These are phyloP conservation scores for Lasioglossum zephyrum DNA, from an alignment of 2,888 invertebrate genomes.

Conservation along the genomic window DNA sequence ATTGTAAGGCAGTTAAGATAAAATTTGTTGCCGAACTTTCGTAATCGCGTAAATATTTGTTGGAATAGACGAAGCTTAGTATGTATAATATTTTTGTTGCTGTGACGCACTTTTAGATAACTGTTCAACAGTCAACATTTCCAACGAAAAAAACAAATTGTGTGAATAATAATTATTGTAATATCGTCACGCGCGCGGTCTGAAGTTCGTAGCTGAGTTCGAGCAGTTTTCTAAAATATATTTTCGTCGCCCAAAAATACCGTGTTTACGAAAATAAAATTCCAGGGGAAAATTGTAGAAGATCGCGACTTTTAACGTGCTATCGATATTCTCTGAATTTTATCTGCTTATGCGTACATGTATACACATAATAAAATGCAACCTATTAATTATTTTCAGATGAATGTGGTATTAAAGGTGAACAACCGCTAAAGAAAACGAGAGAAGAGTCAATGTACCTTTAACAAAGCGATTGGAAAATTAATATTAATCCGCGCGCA, in stretches of 20 bases:
- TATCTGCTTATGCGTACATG: not conserved
- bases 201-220: conserved; percentile 7
- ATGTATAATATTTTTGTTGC: not conserved
- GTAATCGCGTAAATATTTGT: conserved; percentile 28
- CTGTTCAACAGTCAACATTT: not conserved
- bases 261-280: conserved; percentile 58
- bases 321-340: conserved; percentile 20
- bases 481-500: conserved; percentile 3
- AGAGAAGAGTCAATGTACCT: conserved; percentile 18
- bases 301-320: conserved; percentile 16
- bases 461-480: conserved; percentile 17
- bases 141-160: not conserved
- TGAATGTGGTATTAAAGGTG: conserved; percentile 20
- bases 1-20: not conserved
- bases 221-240: conserved; percentile 12
- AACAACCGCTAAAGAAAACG: conserved; percentile 16
- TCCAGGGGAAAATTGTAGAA: conserved; percentile 37
- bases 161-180: not conserved
- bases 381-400: conserved; percentile 43
- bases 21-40: conserved; percentile 7
- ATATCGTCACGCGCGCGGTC: not conserved
- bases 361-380: not conserved
- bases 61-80: not conserved
- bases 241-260: conserved; percentile 52
- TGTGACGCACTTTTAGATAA: conserved; percentile 17